A percentile compares a stretch with the other conserved stretches of the same genome.
Evolutionary conservation across 2,113 vertebrate genomes (phyloP).

Genomic region (Limnothrissa miodon): DNA sequence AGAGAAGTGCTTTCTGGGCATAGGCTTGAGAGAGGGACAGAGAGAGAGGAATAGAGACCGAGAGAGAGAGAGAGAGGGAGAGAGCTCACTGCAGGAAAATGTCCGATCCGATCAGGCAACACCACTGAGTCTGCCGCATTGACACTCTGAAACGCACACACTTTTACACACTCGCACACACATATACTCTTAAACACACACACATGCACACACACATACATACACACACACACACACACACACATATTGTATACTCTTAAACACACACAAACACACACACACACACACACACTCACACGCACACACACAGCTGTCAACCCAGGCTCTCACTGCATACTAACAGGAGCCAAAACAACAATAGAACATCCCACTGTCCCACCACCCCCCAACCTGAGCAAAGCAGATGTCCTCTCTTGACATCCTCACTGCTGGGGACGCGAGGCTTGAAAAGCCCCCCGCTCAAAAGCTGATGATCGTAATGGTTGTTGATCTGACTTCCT

Average conservation of each 20-base stretch:
- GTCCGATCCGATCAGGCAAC: conserved; percentile 57
- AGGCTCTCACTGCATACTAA: background rate
- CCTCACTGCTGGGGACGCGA: background rate
- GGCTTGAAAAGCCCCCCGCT: background rate
- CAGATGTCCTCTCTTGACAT: background rate
- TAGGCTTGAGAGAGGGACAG: background rate
- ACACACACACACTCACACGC: background rate
- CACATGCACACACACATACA: background rate
- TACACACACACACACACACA: background rate
- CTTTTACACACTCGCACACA: background rate
- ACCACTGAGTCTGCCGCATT: conserved; percentile 48
- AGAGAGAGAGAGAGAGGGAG: conserved; percentile 14
- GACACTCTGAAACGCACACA: conserved; percentile 35
- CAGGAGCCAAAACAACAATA: background rate
- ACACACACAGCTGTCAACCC: background rate
- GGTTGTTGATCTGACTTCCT: background rate
- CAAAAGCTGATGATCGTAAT: background rate
- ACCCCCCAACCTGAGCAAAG: background rate
- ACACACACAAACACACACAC: too few species aligned
- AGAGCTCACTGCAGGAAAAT: conserved; percentile 52
- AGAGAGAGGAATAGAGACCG: background rate
- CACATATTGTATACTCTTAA: too few species aligned
- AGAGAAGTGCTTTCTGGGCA: too few species aligned
- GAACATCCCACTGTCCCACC: background rate
- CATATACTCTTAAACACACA: background rate